Percentiles rank a stretch among this genome's conserved stretches.
Conservation (phyloP, 2,113 vertebrate genomes). For the Cepphus grylle region DNA sequence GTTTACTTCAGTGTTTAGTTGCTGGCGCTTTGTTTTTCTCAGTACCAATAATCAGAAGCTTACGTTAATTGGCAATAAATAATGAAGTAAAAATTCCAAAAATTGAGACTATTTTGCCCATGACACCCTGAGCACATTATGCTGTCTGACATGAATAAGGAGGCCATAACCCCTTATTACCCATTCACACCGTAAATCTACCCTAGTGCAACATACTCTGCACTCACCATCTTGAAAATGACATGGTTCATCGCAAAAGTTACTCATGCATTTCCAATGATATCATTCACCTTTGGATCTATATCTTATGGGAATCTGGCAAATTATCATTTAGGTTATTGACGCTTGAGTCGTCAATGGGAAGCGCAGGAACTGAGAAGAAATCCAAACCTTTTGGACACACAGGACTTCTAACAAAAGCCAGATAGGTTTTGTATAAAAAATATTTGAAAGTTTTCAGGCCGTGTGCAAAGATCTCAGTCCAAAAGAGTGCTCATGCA, state of each 20-base stretch:
- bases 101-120: neutral
- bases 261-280: neutral
- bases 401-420: neutral
- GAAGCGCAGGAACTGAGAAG: neutral
- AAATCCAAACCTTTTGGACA: neutral
- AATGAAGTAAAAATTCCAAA: neutral
- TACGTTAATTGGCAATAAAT: neutral
- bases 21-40: neutral
- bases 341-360: neutral
- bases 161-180: neutral
- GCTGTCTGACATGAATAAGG: neutral
- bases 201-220: neutral
- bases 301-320: neutral
- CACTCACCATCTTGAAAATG: neutral
- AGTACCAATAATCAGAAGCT: neutral
- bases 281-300: neutral
- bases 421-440: neutral
- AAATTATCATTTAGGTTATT: neutral
- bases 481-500: neutral
- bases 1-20: neutral
- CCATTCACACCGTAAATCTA: neutral
- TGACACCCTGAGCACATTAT: neutral
- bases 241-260: neutral
- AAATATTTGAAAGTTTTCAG: neutral
- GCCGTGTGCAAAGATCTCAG: neutral